These are phyloP conservation scores for Prietella phreatophila DNA, from an alignment of 2,113 vertebrate genomes.

Conservation along the genomic window DNA sequence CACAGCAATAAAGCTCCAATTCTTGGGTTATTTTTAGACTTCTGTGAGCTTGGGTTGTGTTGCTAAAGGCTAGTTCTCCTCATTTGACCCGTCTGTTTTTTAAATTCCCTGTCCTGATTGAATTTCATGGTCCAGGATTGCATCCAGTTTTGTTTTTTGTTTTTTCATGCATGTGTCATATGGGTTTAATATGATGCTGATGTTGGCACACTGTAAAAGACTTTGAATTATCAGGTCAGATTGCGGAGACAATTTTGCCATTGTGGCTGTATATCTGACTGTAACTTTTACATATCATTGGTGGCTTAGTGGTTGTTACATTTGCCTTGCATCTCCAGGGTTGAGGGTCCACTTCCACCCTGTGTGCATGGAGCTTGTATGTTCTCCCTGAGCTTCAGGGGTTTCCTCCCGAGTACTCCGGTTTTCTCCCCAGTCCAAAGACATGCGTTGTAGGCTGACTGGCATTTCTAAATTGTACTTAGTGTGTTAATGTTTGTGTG, in stretches of 20 bases:
- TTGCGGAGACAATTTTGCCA: no score
- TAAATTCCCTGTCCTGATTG: neutral
- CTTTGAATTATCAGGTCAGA: neutral
- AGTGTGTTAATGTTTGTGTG: no score
- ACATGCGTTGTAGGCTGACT: no score
- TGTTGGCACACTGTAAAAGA: neutral
- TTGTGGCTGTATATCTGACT: neutral
- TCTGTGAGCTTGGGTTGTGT: neutral
- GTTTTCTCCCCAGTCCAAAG: no score
- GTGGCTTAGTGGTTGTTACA: no score
- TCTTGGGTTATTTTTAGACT: slow-evolving; percentile 11
- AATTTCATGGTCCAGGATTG: neutral
- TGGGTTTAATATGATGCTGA: neutral
- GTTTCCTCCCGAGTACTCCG: no score
- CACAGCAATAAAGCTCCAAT: neutral
- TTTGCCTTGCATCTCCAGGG: no score
- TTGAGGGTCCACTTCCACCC: no score
- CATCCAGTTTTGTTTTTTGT: no score
- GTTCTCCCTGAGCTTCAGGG: neutral
- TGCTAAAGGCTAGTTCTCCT: neutral
- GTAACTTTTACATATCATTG: neutral
- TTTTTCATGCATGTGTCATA: neutral
- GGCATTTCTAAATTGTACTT: no score
- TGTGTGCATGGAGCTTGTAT: no score
- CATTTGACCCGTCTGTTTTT: neutral